Base-by-base conservation (phyloP, 2,888 invertebrate genomes). In the Acronicta alni region DNA sequence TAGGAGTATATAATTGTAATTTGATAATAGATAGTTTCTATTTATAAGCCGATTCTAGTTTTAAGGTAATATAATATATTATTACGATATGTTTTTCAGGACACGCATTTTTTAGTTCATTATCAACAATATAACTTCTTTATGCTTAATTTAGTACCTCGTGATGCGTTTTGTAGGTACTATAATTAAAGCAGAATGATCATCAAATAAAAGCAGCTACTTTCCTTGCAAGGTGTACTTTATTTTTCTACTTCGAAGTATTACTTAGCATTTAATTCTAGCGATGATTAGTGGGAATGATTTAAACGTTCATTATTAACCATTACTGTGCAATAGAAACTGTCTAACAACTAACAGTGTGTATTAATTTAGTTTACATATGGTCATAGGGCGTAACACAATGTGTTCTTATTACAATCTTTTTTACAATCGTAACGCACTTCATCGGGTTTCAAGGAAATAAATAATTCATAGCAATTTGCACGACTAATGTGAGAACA, bases 401-500 rank as follows among this genome's bases (percentile, higher is more conserved):
- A 74, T 66, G 62, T 62, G 69, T 84, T 88, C 85, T 87, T 87
- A 64, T 73, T 57, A 39, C 42, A 61, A 66, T 55, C 57, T 73
- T 85, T 87, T 87, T 84, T 84, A 77, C 69, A 68, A 74, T 74
- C 79, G 75, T 75, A 74, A 81, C 79, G 75, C 84, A 84, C 84
- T 84, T 85, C 82, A 88, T 88, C 79, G 81, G 77, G 77, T 79
- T 83, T 76, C 84, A 79, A 79, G 77, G 72, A 80, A 82, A 86
- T 87, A 83, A 85, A 89, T 90, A 85, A 88, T 90, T 87, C 83
- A 85, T 85, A 78, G 74, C 82, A 84, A 89, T 90, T 87, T 88
- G 85, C 88, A 88, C 86, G 65, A 73, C 72, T 88, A 88, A 90
- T 87, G 90, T 91, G 92, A 89, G 91, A 91, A 91, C 80, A 77